phyloP scores from a whole-genome alignment of 2,113 vertebrate genomes.

The Hiodon tergisus region DNA sequence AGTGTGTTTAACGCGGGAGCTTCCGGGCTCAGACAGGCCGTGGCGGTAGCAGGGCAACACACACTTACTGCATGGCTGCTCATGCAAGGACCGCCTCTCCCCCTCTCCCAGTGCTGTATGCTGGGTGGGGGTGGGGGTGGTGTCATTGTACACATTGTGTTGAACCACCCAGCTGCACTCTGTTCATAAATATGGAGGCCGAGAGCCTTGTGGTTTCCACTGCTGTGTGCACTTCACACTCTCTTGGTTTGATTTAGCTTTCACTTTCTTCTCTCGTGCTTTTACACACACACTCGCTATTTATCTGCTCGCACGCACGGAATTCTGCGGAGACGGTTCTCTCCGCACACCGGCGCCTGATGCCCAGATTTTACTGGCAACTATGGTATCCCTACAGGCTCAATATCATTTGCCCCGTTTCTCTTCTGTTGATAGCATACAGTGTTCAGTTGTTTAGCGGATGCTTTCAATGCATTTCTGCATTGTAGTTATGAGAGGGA shows the following conservation, averaged over 20 bases:
- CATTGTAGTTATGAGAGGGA: no score
- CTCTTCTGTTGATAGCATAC: no score
- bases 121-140: constrained; percentile 39
- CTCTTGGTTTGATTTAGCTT: background rate
- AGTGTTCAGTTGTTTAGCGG: no score
- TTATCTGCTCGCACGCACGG: no score
- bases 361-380: no score
- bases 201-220: constrained; percentile 48
- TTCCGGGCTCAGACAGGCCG: constrained; percentile 60
- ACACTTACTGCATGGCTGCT: constrained; percentile 72
- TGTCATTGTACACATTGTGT: constrained; percentile 69
- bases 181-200: constrained; percentile 68
- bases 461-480: no score
- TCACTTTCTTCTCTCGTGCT: background rate
- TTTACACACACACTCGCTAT: background rate
- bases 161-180: constrained; percentile 63
- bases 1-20: background rate
- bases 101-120: constrained; percentile 9
- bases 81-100: constrained; percentile 61
- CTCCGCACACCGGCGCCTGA: no score
- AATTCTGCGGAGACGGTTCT: no score
- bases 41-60: constrained; percentile 67
- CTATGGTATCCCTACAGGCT: no score
- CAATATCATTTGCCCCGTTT: no score
- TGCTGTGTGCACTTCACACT: background rate